Evolutionary conservation across 2,888 invertebrate species (phyloP), one percentile per base, ranked within the genome.

Genomic region (Synergus gifuensis): DNA sequence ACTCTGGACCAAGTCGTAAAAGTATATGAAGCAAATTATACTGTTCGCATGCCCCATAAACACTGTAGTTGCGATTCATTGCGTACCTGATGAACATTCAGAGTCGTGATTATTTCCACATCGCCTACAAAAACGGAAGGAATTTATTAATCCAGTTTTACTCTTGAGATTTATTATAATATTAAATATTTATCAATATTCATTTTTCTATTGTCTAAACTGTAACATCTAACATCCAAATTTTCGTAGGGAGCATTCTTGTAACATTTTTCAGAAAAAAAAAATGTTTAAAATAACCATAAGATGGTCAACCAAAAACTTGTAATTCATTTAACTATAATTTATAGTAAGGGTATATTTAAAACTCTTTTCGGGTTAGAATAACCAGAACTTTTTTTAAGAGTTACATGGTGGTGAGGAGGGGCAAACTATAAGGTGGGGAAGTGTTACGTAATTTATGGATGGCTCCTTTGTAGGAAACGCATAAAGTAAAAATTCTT

Each of bases 21-120:
- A 79, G 76, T 79, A 77, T 78, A 79, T 62, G 79, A 60, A 83
- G 83, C 81, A 86, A 86, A 86, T 84, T 85, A 85, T 83, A 83
- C 81, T 80, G 81, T 84, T 82, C 77, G 83, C 78, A 80, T 84
- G 84, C 81, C 83, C 83, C 84, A 83, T 85, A 83, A 84, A 80
- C 78, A 79, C 77, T 62, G 82, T 82, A 81, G 83, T 83, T 81
- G 77, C 83, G 81, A 86, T 86, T 85, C 83, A 86, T 83, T 84
- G 83, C 82, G 82, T 83, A 54, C n/a, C 12, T 54, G 36, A 54
- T 73, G 54, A n/a, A 40, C 40, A 54, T 73, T 73, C 46, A 36
- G 69, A 28, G 16, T 1, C 9, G 36, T 73, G 11, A 69, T 54
- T 73, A 73, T 49, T n/a, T 54, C 28, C 46, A 18, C 14, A 28